These are phyloP conservation scores for Ophiothrix spiculata DNA, from an alignment of 35 echinoderm and acorn worm species.

Conservation along the genomic window DNA sequence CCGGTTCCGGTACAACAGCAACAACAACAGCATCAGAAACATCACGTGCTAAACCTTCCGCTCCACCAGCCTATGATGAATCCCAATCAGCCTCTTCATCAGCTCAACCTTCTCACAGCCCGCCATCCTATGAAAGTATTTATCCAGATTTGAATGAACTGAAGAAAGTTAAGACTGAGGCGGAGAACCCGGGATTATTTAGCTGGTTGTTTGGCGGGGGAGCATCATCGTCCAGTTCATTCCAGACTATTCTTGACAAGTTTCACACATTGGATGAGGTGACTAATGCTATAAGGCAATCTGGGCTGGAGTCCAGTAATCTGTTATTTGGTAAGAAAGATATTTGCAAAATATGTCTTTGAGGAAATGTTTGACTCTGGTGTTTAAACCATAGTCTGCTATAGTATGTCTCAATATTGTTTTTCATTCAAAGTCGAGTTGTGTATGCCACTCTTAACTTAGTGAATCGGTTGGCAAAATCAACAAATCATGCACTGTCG, in stretches of 20 bases:
- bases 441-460: too few species aligned
- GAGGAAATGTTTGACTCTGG: too few species aligned
- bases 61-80: neutral
- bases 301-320: constrained; percentile 89
- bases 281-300: constrained; percentile 57
- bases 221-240: neutral
- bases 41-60: constrained; percentile 6
- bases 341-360: too few species aligned
- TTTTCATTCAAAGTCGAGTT: too few species aligned
- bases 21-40: neutral
- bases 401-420: too few species aligned
- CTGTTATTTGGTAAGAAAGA: constrained; percentile 81
- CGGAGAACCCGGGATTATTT: neutral
- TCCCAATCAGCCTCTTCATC: neutral
- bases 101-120: neutral
- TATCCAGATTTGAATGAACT: constrained; percentile 43
- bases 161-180: neutral
- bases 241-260: constrained; percentile 66
- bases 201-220: constrained; percentile 17
- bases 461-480: too few species aligned
- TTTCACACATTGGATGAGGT: constrained; percentile 84
- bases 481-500: too few species aligned
- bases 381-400: too few species aligned
- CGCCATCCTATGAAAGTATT: constrained; percentile 42
- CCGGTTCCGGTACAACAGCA: too few species aligned